Evolutionary conservation across 2,888 invertebrate genomes (phyloP).

Genomic region (Hirtodrosophila trivittata): DNA sequence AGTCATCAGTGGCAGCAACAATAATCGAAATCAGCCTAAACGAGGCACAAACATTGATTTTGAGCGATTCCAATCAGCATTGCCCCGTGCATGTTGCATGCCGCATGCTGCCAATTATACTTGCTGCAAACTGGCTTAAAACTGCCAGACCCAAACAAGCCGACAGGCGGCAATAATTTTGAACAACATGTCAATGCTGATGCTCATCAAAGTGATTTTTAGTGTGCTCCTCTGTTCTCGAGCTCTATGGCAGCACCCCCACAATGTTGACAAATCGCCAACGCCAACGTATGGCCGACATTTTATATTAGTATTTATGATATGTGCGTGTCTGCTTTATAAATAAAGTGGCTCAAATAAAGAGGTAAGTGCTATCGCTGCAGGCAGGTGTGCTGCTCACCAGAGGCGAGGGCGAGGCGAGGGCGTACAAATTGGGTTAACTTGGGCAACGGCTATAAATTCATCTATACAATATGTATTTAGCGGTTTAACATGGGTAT

Average conservation of each 20-base stretch:
- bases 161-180: slow-evolving; percentile 75
- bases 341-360: slow-evolving; percentile 66
- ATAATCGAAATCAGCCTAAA: slow-evolving; percentile 36
- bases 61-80: slow-evolving; percentile 26
- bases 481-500: slow-evolving; percentile 26
- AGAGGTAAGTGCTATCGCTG: slow-evolving; percentile 48
- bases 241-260: slow-evolving; percentile 17
- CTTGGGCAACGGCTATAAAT: slow-evolving; percentile 58
- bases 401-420: slow-evolving; percentile 15
- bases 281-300: slow-evolving; percentile 42
- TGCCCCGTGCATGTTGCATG: slow-evolving; percentile 7
- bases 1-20: slow-evolving; percentile 53
- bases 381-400: slow-evolving; percentile 60
- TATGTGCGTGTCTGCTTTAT: slow-evolving; percentile 73
- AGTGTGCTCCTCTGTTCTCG: slow-evolving; percentile 34
- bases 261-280: slow-evolving; percentile 70
- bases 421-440: slow-evolving; percentile 53
- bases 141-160: slow-evolving; percentile 48
- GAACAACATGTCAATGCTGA: slow-evolving; percentile 71
- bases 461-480: slow-evolving; percentile 26
- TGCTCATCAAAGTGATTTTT: slow-evolving; percentile 75
- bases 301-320: slow-evolving; percentile 37
- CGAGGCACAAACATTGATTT: slow-evolving; percentile 55
- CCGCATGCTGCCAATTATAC: slow-evolving; percentile 62
- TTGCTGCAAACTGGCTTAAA: slow-evolving; percentile 27